Conservation (phyloP, 2,797 vertebrate genomes). For the Triplophysa bombifrons region DNA sequence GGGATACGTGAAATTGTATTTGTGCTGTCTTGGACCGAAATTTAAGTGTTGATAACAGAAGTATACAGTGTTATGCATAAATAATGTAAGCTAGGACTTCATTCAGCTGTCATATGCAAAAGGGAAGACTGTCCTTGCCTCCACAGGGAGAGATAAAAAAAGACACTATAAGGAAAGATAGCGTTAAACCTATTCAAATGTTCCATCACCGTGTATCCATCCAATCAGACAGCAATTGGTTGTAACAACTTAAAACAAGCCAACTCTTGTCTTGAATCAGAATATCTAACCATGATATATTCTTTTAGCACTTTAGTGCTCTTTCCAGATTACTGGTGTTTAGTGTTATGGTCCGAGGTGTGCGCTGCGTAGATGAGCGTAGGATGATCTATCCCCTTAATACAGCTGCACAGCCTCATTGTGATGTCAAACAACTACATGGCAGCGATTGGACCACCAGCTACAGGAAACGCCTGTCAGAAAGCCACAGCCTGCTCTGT, state of each 20-base stretch:
- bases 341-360: background rate
- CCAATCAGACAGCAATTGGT: background rate
- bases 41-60: too few relatives aligned
- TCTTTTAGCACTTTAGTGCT: background rate
- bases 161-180: background rate
- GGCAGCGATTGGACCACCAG: constrained; percentile 22
- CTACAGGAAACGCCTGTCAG: constrained; percentile 35
- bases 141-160: background rate
- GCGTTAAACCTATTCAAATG: background rate
- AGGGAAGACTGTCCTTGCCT: background rate
- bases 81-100: background rate
- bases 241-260: background rate
- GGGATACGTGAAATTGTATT: background rate
- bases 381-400: constrained; percentile 12
- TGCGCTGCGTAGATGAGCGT: constrained; percentile 12
- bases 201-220: background rate
- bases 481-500: constrained; percentile 14
- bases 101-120: background rate
- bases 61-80: background rate
- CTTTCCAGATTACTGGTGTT: background rate
- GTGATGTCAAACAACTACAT: constrained; percentile 34
- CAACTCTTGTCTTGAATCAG: background rate
- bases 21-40: background rate
- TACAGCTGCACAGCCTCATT: constrained; percentile 29
- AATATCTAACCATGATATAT: background rate